These are phyloP conservation scores for Saccostrea echinata DNA, from an alignment of 1,140 invertebrate genomes.

Conservation along the genomic window DNA sequence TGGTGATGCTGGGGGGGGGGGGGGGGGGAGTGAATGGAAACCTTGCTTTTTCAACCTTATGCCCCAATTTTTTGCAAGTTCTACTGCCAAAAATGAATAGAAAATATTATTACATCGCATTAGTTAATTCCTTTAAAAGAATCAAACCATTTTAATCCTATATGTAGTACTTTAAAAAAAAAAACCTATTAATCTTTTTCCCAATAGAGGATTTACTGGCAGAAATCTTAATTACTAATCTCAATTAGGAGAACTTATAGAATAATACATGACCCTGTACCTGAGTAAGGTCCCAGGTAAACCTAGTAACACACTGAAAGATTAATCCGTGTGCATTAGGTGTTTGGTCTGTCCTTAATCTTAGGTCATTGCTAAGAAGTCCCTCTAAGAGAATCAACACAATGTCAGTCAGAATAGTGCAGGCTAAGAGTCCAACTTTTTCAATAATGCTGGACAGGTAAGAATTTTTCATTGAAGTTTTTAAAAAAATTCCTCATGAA, in stretches of 20 bases:
- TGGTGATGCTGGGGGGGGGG: too few species aligned
- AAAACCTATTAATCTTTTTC: not conserved
- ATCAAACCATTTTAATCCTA: not conserved
- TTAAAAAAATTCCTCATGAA: too few species aligned
- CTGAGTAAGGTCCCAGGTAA: not conserved
- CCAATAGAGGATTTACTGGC: not conserved
- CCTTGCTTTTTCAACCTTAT: too few species aligned
- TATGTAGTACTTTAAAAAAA: not conserved
- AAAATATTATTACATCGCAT: too few species aligned
- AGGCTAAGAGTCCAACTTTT: not conserved
- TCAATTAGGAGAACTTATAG: not conserved
- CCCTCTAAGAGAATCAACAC: not conserved
- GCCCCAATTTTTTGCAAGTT: too few species aligned
- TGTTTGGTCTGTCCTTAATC: conserved; percentile 9
- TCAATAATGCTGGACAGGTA: not conserved
- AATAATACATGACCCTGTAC: not conserved
- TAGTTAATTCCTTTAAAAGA: not conserved
- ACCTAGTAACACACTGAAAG: not conserved
- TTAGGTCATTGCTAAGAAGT: not conserved
- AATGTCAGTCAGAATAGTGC: not conserved
- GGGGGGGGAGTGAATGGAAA: too few species aligned
- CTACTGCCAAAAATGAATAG: too few species aligned
- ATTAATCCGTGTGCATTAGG: not conserved
- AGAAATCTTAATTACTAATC: not conserved
- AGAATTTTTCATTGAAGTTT: not conserved